A percentile compares a stretch with the other conserved stretches of the same genome.
Conservation (phyloP, 2,797 vertebrate genomes). For the Lepus oiostolus region DNA sequence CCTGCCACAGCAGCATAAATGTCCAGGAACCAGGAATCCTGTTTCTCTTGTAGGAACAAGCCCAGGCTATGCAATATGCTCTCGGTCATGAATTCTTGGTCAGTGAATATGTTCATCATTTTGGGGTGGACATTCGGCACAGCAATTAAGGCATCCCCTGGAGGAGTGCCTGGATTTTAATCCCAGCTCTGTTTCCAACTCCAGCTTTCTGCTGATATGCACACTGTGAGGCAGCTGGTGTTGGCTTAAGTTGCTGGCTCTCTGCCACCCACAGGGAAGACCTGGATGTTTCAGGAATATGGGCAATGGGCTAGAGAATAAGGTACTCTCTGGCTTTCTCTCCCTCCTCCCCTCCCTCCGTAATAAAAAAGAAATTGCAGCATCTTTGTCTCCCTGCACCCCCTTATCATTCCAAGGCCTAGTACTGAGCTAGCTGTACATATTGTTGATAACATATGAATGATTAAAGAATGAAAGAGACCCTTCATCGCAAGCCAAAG, state of each 20-base stretch:
- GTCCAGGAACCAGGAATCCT: neutral
- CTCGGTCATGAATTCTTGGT: neutral
- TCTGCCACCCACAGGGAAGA: too few relatives aligned
- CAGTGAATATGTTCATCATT: neutral
- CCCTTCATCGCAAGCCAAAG: neutral
- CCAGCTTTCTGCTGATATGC: too few relatives aligned
- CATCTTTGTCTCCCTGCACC: neutral
- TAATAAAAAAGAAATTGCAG: neutral
- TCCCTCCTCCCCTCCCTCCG: too few relatives aligned
- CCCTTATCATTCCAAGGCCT: neutral
- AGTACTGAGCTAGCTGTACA: neutral
- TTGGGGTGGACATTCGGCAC: too few relatives aligned
- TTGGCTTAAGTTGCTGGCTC: too few relatives aligned
- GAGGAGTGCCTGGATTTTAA: too few relatives aligned
- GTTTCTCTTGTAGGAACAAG: neutral
- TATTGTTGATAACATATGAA: neutral
- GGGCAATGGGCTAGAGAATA: too few relatives aligned
- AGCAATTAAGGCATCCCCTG: too few relatives aligned
- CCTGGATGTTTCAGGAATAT: too few relatives aligned
- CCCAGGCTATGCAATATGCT: neutral
- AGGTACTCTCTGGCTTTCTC: accelerated
- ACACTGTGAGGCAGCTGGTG: too few relatives aligned
- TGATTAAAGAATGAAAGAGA: neutral
- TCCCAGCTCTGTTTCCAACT: too few relatives aligned
- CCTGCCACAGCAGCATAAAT: too few relatives aligned